Evolutionary conservation across 2,797 vertebrate species (phyloP).

Genomic region (Melanotaenia trifasciata): DNA sequence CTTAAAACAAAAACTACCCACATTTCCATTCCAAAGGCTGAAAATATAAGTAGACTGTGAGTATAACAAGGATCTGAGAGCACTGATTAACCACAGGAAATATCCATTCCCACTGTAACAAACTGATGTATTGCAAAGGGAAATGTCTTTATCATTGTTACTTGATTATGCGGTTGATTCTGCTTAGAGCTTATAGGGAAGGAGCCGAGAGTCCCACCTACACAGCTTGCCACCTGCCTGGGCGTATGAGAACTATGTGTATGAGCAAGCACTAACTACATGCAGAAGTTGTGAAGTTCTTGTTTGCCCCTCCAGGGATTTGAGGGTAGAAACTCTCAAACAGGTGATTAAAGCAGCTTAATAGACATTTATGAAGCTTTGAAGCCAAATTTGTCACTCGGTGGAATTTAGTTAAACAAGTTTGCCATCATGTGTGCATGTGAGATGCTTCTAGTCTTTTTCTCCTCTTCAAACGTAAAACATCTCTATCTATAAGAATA

Average conservation of each 20-base stretch:
- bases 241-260: conserved; percentile 12
- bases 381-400: background rate
- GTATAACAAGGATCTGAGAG: conserved; percentile 42
- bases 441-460: background rate
- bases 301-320: background rate
- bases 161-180: conserved; percentile 37
- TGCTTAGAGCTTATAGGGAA: conserved; percentile 18
- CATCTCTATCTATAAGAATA: background rate
- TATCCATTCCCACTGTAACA: conserved; percentile 46
- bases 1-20: conserved; percentile 16
- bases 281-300: conserved; percentile 12
- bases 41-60: conserved; percentile 16
- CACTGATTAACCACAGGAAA: conserved; percentile 63
- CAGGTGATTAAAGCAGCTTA: conserved; percentile 3
- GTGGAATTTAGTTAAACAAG: background rate
- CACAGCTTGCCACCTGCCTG: background rate
- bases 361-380: conserved; percentile 5
- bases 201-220: conserved; percentile 11
- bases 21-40: conserved; percentile 31
- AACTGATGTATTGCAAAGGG: conserved; percentile 41
- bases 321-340: conserved; percentile 4
- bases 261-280: conserved; percentile 27
- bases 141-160: conserved; percentile 54
- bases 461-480: background rate
- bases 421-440: background rate